Base-by-base conservation (phyloP, 2,797 vertebrate species). In the Xiphorhynchus erythropygius region DNA sequence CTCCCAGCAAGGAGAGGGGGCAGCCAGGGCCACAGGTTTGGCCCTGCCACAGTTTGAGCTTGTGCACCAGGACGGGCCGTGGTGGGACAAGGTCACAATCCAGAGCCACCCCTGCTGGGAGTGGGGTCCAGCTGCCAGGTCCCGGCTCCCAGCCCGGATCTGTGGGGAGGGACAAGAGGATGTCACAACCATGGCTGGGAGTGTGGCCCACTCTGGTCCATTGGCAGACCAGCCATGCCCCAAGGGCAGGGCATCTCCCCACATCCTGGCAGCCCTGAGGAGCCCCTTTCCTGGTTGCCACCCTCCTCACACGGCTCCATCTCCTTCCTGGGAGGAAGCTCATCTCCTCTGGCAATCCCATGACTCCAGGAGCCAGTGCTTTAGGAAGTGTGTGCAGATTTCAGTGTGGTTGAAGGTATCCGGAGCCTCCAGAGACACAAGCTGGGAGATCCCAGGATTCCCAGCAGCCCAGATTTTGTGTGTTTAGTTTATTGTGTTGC, bases 401-500 rank as follows among this genome's bases (percentile, higher is more conserved):
- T 74, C 49, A 8, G 65, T 4, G 1, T 0, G 57, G 89, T 27
- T 50, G 71, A 71, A 92, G 68, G 65, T 76, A 46, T n/a, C 89
- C 10, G 3, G 32, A 85, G 19, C 84, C 96, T 83, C 94, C 68
- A 80, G 95, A 86, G 96, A 84, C 49, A 24, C 44, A 5, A 76
- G 59, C 90, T 35, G 67, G 92, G 88, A 90, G 96, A 94, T 93
- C 57, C 90, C 84, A 84, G 86, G 73, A 44, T 81, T 94, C 96
- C 91, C 96, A 94, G 70, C 85, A 93, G 93, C 94, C 85, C 19
- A 9, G 90, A 78, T 96, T 94, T 90, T 95, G 93, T 97, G 93
- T 94, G 92, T 96, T 97, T 95, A 95, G 94, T 89, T 95, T 88
- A 95, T 96, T 89, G 90, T 76, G 93, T 84, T 82, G 83, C 94